phyloP scores from a whole-genome alignment of 2,113 vertebrate genomes.

The Gorsachius goisagi region DNA sequence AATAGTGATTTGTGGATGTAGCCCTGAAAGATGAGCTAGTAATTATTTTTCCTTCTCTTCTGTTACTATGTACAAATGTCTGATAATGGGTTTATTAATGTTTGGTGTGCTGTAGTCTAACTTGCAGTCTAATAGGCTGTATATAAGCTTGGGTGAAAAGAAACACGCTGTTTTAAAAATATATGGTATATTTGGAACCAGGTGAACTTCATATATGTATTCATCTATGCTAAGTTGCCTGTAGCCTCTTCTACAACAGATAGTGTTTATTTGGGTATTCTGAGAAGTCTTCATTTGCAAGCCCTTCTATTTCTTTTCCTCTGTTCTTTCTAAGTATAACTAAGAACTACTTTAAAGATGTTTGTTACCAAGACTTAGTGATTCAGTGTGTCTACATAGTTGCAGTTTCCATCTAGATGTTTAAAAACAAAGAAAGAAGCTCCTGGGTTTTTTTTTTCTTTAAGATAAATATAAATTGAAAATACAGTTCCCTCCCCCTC shows the following conservation, averaged over 20 bases:
- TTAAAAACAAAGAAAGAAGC: not conserved
- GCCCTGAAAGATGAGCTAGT: not conserved
- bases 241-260: not conserved
- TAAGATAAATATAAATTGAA: not conserved
- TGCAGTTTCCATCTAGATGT: not conserved
- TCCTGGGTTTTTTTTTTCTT: not conserved
- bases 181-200: not conserved
- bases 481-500: accelerated
- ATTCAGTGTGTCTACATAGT: not conserved
- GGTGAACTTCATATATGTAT: not conserved
- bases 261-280: not conserved
- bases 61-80: not conserved
- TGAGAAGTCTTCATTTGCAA: not conserved
- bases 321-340: not conserved
- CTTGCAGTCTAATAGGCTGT: not conserved
- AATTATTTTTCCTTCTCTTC: not conserved
- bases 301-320: not conserved
- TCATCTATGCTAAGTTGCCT: not conserved
- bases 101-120: not conserved
- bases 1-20: not conserved
- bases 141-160: not conserved
- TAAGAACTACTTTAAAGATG: not conserved
- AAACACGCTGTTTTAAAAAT: not conserved
- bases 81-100: not conserved
- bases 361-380: not conserved